Evolutionary conservation across 53 echinoderm and acorn worm species (phyloP), one percentile per base, ranked within the genome.

Genomic region (Hippasteria phrygiana): DNA sequence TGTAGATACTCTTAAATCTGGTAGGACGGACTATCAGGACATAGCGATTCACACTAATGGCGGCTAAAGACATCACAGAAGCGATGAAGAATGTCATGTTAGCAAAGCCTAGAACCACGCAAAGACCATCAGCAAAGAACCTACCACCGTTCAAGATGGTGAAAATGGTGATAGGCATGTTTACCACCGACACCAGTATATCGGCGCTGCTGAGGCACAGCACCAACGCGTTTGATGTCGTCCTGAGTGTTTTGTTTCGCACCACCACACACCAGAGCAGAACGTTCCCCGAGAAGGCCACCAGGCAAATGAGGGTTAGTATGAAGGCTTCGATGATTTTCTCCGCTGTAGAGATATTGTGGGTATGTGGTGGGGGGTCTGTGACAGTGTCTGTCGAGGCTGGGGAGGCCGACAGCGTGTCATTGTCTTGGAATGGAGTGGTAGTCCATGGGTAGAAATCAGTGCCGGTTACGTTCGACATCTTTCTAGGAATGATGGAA

Each of bases 51-150:
- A 99, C 90, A 72, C 99, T 96, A 5, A 99, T 96, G 1, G 94
- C 94, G 13, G 82, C 99, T 26, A 99, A 91, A 5, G 99, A 99
- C 99, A 99, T 99, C 34, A 99, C 99, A 27, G 99, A 99, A 1
- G 89, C 93, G 22, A 99, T 91, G 43, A 99, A 99, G 26, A 96
- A 96, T 18, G 91, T 75, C 99, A 99, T 99, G 74, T 93, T 99
- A 18, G 94, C 73, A 78, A 94, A 93, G 0, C 99, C 99, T 17
- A 94, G 84, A 5, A 89, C 42, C 13, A 81, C 84, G 40, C 99
- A 99, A 8, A 96, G 22, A 2, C 1, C 7, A 9, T 87, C 59
- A 8, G 75, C 59, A 46, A 96, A 94, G 0, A 91, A 28, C 93
- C 92, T 82, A 10, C 55, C 83, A 0, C 93, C 93, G 17, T 43